Evolutionary conservation across 2,113 vertebrate species (phyloP).

Genomic region (Phyllostomus hastatus): DNA sequence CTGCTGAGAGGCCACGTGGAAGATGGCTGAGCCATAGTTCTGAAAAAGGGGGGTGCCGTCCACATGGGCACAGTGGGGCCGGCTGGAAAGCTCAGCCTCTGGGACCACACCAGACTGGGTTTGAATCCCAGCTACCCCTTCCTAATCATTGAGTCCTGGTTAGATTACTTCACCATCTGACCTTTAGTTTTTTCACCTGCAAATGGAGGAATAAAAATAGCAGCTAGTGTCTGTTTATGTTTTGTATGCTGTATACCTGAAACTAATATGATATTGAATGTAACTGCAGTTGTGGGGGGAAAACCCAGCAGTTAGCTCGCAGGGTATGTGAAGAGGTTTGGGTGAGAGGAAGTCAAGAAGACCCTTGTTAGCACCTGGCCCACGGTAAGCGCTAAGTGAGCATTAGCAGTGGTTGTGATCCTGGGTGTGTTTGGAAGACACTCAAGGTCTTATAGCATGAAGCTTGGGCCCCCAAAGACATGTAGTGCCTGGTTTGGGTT

Average conservation of each 20-base stretch:
- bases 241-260: background rate
- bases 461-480: background rate
- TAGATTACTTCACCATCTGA: background rate
- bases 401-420: fast-evolving
- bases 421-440: background rate
- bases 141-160: background rate
- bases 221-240: background rate
- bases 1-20: background rate
- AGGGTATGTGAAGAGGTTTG: background rate
- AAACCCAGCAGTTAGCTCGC: background rate
- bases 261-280: background rate
- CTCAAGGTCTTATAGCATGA: background rate
- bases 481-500: background rate
- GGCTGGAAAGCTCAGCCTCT: background rate
- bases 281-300: background rate
- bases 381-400: background rate
- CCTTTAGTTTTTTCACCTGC: background rate
- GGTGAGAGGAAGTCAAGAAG: background rate
- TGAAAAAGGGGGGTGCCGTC: background rate
- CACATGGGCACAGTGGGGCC: fast-evolving
- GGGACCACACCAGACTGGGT: background rate
- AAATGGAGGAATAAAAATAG: background rate
- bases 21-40: background rate
- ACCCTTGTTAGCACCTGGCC: background rate
- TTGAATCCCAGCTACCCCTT: background rate